Base-by-base conservation (phyloP, 2,888 invertebrate species). In the Drosophila barbarae region DNA sequence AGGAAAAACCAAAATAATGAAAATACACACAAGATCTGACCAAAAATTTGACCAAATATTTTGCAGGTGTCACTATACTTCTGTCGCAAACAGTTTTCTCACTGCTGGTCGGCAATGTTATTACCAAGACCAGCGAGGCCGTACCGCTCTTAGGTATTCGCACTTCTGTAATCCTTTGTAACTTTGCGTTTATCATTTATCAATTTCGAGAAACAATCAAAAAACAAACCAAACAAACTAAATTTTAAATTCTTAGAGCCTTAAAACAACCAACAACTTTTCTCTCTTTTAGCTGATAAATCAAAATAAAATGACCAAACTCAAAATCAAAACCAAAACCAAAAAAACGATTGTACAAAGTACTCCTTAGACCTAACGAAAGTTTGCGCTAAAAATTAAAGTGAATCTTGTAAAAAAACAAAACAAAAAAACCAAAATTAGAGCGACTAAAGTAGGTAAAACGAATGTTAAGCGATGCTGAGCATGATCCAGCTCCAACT, bases 11-110 rank as follows among this genome's bases (percentile, higher is more conserved):
- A 32, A n/a, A 30, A 7, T 36, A 39, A 39, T 13, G 2, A 21
- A 26, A 26, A n/a, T 39, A 58, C 44, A 72, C 53, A 71, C 41
- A 9, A 49, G 46, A 55, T 57, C 38, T 66, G 44, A 69, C 64
- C 44, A 61, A 51, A 60, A 55, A 56, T 86, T 90, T 92, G 65
- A 73, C 72, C 47, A 66, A 81, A 79, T 73, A 84, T 73, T 94
- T 95, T 95, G 90, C 96, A 98, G 98, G 97, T 94, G 96, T 98
- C 91, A 98, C 98, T 92, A 98, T 98, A 92, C 95, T 98, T 91
- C 96, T 99, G 92, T 98, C 98, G 89, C 96, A 98, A 93, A 98
- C 98, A 91, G 98, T 98, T 92, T 98, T 99, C 93, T 96, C 98
- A 91, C 94, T 98, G 92, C 95, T 98, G 95, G 98, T 99, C 92